These are phyloP conservation scores for Aphelocoma californica DNA, from an alignment of 2,797 vertebrate genomes.

Conservation along the genomic window DNA sequence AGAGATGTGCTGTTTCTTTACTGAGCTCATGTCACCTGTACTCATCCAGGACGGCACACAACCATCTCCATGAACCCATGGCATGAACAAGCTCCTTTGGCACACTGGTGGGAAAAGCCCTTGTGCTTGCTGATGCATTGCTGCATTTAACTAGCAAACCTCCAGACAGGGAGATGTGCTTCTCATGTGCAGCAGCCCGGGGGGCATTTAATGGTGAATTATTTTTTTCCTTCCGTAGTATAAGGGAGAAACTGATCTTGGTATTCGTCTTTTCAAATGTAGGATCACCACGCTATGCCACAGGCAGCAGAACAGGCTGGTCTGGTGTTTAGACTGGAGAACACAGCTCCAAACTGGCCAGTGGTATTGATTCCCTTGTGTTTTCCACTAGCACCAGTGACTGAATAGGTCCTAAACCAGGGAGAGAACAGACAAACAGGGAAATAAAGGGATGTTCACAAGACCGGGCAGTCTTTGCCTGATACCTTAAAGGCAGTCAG, in stretches of 20 bases:
- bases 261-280: not conserved
- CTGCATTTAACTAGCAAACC: not conserved
- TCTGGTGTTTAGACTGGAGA: not conserved
- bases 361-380: not conserved
- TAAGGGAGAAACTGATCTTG: not conserved
- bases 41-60: not conserved
- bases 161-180: not conserved
- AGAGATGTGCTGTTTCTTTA: not conserved
- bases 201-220: not conserved
- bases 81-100: not conserved
- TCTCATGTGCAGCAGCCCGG: not conserved
- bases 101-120: not conserved
- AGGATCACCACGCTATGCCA: accelerated
- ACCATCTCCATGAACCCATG: not conserved
- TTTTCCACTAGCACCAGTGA: not conserved
- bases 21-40: not conserved
- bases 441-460: not conserved
- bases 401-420: not conserved
- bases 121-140: not conserved
- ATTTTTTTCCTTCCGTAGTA: accelerated
- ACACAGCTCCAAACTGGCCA: not conserved
- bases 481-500: not conserved
- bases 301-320: not conserved
- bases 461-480: not conserved
- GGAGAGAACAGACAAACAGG: not conserved